Evolutionary conservation across 2,888 invertebrate genomes (phyloP).

Genomic region (Plebejus anna): DNA sequence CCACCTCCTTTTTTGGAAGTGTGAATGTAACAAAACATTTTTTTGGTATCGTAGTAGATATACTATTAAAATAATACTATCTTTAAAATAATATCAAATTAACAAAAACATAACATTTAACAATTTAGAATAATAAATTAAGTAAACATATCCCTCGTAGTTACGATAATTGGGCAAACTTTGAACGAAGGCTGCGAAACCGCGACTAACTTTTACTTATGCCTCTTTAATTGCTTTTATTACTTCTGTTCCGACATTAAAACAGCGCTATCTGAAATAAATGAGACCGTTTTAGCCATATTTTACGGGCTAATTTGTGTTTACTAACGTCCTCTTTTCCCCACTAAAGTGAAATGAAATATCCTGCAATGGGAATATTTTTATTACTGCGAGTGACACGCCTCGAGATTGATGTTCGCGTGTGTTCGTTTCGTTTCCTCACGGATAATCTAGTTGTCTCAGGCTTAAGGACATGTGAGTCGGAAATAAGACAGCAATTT

Average conservation of each 20-base stretch:
- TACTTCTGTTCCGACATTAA: conserved; percentile 54
- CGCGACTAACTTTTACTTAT: conserved; percentile 68
- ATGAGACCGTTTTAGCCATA: conserved; percentile 36
- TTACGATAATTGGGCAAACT: conserved; percentile 63
- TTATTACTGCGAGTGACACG: conserved; percentile 34
- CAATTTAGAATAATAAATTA: conserved; percentile 8
- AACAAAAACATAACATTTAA: neutral
- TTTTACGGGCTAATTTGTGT: conserved; percentile 24
- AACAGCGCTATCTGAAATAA: conserved; percentile 46
- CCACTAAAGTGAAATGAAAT: conserved; percentile 24
- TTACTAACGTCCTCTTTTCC: neutral
- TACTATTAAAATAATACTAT: neutral
- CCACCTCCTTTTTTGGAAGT: no score
- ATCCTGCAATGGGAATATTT: neutral
- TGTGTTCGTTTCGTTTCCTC: conserved; percentile 73
- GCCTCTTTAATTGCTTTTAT: conserved; percentile 68
- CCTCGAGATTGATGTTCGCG: conserved; percentile 68
- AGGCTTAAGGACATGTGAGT: conserved; percentile 75
- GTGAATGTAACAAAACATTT: no score
- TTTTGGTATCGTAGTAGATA: no score
- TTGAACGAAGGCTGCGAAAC: conserved; percentile 59
- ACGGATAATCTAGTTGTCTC: conserved; percentile 76
- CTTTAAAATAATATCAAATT: neutral
- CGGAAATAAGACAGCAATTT: conserved; percentile 76
- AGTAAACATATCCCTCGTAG: conserved; percentile 51